Evolutionary conservation across 2,888 invertebrate genomes (phyloP), one percentile per base, ranked within the genome.

Genomic region (Hydraecia micacea): DNA sequence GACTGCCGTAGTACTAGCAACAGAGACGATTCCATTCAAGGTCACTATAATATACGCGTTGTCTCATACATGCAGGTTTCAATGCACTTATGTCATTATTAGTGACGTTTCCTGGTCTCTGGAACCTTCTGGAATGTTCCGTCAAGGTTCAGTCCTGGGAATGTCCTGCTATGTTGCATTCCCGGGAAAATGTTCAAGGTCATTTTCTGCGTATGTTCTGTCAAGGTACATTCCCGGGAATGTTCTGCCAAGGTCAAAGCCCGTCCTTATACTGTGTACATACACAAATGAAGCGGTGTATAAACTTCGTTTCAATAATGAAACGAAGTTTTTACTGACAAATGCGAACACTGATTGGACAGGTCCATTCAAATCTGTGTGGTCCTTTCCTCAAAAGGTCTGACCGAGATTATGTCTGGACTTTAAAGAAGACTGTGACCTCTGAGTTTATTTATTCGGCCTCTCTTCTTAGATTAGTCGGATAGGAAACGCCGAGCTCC

Each of bases 1-100:
- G 86, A 78, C 86, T 80, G 68, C 49, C 18, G 79, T 86, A 83
- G 77, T 81, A 87, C 74, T 81, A 80, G 74, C 32, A 60, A 76
- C 67, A 73, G 65, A 79, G 75, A 76, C 39, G 49, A 76, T 80
- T 79, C 63, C 18, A 58, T 68, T 55, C 87, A 87, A 85, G 83
- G 87, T 39, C 77, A 68, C 67, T 63, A 62, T 76, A 76, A 73
- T 80, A n/a, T 65, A 75, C 58, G 52, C 52, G 36, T 62, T 81
- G 62, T 72, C 52, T 39, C 79, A 52, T 65, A 52, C 32, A 42
- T 79, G 66, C 79, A 73, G 9, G n/a, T 46, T 66, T n/a, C 58
- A 68, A 42, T 79, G 75, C 84, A 76, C 25, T 76, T 81, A 75
- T 75, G n/a, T 66, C 25, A 66, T 36, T 62, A 62, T 39, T 32